Conservation (phyloP, 2,797 vertebrate species). For the Margarornis squamiger region DNA sequence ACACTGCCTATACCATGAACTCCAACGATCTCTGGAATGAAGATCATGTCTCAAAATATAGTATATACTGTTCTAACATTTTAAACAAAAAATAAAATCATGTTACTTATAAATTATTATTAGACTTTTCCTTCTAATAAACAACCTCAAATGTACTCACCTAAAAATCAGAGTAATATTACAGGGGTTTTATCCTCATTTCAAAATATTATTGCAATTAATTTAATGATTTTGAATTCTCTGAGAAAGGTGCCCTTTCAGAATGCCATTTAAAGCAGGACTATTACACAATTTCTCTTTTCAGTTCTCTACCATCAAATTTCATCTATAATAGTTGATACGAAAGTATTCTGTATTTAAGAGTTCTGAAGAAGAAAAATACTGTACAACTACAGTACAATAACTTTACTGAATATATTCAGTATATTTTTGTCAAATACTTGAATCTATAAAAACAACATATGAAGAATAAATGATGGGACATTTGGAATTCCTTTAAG, state of each 20-base stretch:
- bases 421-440: neutral
- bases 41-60: neutral
- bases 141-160: neutral
- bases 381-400: neutral
- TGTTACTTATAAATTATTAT: neutral
- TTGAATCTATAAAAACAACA: neutral
- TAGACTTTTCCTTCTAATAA: neutral
- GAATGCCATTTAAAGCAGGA: neutral
- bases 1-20: neutral
- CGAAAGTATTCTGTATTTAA: neutral
- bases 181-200: neutral
- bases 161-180: neutral
- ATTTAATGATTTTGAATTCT: neutral
- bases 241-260: neutral
- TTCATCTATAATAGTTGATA: neutral
- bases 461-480: neutral
- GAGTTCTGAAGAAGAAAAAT: neutral
- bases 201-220: neutral
- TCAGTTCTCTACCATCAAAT: neutral
- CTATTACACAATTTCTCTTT: neutral
- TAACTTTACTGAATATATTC: neutral
- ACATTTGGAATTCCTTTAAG: neutral
- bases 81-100: neutral
- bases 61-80: neutral
- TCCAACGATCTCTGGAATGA: neutral